Conservation (phyloP, 2,797 vertebrate genomes). For the Sebastes dallii region DNA sequence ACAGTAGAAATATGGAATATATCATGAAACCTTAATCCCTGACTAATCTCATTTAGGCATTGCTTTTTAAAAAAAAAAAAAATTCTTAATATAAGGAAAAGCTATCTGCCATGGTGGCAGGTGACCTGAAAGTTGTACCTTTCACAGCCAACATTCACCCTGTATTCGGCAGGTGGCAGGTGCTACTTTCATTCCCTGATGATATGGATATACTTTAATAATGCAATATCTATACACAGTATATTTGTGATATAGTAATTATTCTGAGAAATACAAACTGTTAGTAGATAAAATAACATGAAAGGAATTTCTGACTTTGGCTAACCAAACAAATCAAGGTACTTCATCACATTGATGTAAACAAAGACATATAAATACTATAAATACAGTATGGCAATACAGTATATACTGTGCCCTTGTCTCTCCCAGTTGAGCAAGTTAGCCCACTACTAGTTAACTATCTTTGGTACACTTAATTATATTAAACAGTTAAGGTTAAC, state of each 20-base stretch:
- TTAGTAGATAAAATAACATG: background rate
- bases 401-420: background rate
- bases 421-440: background rate
- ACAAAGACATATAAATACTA: background rate
- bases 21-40: no score
- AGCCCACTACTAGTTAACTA: background rate
- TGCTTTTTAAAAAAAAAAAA: no score
- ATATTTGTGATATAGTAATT: background rate
- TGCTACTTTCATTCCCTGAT: no score
- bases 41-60: no score
- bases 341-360: background rate
- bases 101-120: no score
- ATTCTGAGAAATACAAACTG: background rate
- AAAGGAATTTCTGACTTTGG: background rate
- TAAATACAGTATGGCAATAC: background rate
- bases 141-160: no score
- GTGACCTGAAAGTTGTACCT: no score
- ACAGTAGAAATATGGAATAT: no score
- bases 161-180: no score
- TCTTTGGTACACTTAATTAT: background rate
- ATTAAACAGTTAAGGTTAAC: background rate
- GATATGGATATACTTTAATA: background rate
- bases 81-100: no score
- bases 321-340: background rate
- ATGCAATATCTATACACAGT: background rate